Conservation (phyloP, 2,797 vertebrate species). For the Artibeus jamaicensis region DNA sequence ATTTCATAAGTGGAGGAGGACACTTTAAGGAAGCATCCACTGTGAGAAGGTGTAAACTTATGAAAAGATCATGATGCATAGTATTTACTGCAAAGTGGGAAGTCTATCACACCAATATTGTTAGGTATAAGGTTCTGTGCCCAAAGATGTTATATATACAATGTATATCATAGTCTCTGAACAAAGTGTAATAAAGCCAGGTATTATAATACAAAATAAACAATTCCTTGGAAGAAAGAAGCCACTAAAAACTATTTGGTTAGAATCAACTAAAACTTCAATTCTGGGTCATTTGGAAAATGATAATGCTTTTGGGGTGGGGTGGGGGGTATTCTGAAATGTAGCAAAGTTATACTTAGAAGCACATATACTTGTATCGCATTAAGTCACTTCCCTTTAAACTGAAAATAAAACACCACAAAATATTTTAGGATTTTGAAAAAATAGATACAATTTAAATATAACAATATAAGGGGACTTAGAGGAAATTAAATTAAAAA, state of each 20-base stretch:
- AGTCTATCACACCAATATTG: not conserved
- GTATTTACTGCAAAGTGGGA: not conserved
- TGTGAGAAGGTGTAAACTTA: not conserved
- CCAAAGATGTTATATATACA: not conserved
- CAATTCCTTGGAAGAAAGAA: not conserved
- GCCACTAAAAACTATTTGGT: not conserved
- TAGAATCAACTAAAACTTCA: not conserved
- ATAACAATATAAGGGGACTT: not conserved
- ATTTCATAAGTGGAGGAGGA: not conserved
- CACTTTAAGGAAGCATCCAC: not conserved
- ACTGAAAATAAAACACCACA: not conserved
- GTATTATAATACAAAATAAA: slow-evolving; percentile 32
- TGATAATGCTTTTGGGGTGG: not conserved
- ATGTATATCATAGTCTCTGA: not conserved
- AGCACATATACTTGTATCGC: not conserved
- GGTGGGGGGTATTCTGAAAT: not conserved
- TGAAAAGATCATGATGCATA: not conserved
- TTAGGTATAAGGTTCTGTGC: not conserved
- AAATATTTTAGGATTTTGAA: not conserved
- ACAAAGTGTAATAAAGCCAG: not conserved
- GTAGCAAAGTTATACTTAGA: not conserved
- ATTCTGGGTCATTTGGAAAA: slow-evolving; percentile 6
- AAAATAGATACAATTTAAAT: not conserved
- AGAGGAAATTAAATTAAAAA: not conserved
- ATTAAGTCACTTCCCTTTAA: not conserved